These are phyloP conservation scores for Tenualosa ilisha DNA, from an alignment of 2,797 vertebrate species.

Conservation along the genomic window DNA sequence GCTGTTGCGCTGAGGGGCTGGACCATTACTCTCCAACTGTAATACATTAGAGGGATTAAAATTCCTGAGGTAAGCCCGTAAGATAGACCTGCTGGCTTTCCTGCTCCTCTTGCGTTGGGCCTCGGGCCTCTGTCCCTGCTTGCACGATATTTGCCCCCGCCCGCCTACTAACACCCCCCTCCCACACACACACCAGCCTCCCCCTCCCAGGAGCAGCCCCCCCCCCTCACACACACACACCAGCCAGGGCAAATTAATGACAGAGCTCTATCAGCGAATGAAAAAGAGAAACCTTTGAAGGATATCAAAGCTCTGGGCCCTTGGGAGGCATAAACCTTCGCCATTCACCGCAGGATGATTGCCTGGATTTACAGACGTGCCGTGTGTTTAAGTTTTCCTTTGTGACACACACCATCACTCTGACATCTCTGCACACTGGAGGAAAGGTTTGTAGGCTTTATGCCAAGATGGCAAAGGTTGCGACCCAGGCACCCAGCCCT, in stretches of 20 bases:
- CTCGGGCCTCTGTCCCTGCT: conserved; percentile 58
- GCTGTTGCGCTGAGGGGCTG: not conserved
- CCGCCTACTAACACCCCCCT: conserved; percentile 57
- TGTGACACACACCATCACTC: conserved; percentile 12
- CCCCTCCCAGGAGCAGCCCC: not conserved
- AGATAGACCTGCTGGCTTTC: conserved; percentile 56
- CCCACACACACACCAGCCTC: not conserved
- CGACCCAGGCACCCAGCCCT: not conserved
- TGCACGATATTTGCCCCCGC: conserved; percentile 60
- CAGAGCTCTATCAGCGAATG: conserved; percentile 18
- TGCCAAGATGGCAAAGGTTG: conserved; percentile 16
- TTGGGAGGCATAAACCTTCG: not conserved
- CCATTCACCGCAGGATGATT: conserved; percentile 11
- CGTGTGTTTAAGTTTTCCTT: not conserved
- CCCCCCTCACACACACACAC: not conserved
- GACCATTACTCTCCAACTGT: conserved; percentile 65
- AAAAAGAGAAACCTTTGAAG: conserved; percentile 13
- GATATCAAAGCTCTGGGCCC: conserved; percentile 10
- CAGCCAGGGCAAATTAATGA: not conserved
- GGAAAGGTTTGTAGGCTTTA: not conserved
- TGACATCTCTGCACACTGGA: not conserved
- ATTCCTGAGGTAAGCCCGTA: conserved; percentile 72
- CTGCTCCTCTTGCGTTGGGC: conserved; percentile 41
- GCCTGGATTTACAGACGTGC: not conserved
- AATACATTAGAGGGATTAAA: conserved; percentile 76